Percentiles rank a stretch among this genome's conserved stretches.
Conservation (phyloP, 2,113 vertebrate genomes). For the Rhodinocichla rosea region DNA sequence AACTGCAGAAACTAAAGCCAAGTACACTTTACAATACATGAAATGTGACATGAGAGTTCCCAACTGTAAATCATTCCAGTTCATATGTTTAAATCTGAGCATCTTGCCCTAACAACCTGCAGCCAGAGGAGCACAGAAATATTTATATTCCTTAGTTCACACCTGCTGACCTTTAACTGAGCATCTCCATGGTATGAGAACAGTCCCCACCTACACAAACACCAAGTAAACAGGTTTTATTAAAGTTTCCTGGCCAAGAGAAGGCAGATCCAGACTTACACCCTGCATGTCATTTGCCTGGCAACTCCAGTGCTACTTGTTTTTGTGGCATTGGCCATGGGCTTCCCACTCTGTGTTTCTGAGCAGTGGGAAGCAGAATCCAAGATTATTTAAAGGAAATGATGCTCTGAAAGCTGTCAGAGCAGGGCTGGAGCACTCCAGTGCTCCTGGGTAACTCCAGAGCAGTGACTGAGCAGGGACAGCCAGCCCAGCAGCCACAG, state of each 20-base stretch:
- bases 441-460: neutral
- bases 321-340: neutral
- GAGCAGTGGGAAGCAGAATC: neutral
- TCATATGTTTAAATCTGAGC: neutral
- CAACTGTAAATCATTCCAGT: neutral
- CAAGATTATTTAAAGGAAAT: neutral
- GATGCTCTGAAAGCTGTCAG: neutral
- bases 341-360: neutral
- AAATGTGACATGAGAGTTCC: neutral
- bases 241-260: neutral
- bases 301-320: neutral
- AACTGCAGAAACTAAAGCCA: neutral
- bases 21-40: neutral
- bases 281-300: neutral
- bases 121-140: neutral
- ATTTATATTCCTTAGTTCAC: neutral
- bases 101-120: neutral
- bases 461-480: neutral
- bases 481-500: neutral
- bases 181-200: neutral
- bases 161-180: slow-evolving; percentile 1
- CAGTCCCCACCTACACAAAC: neutral
- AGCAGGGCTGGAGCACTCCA: neutral
- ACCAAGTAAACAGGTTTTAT: neutral
- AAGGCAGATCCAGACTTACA: neutral